Evolutionary conservation across 2,888 invertebrate species (phyloP), one percentile per base, ranked within the genome.

Genomic region (Drosophila atripex): DNA sequence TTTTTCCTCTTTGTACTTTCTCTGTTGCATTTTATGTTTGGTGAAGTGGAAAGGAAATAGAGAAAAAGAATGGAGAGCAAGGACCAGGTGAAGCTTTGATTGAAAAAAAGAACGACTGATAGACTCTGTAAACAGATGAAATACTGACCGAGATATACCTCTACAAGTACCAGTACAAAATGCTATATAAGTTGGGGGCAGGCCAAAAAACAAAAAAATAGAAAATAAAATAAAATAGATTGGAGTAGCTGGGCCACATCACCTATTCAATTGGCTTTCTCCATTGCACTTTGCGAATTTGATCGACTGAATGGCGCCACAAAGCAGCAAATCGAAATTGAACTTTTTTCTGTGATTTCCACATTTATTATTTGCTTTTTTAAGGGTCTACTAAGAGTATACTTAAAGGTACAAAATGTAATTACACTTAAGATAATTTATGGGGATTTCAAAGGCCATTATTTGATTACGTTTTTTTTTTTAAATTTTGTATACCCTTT

Each of bases 121-220:
- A 86, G 76, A 84, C 85, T 80, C 76, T 59, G 76, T 78, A 82
- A 86, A 84, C 66, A 84, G 71, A 80, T 76, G 78, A 78, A 86
- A 82, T 82, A 76, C 54, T 80, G 82, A 63, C 60, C 53, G 61
- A 28, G 28, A 28, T 28, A 28, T 28, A 28, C 28, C 9, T 9
- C 28, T 28, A 28, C 3, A 18, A 1, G 18, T n/a, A 28, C 28
- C 28, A 28, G 8, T 28, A 71, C 57, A 46, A 59, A 43, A 23
- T 12, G 28, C 25, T 41, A 16, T 25, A 14, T 49, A 11, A 28
- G 59, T 28, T n/a, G 9, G 46, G 47, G 11, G 9, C 28, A 39
- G n/a, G n/a, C n/a, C n/a, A n/a, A n/a, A n/a, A n/a, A 32, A 16
- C 38, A 11, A 38, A 21, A 28, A 11, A 28, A 30, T 9, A 7